These are phyloP conservation scores for Ceriagrion tenellum DNA, from an alignment of 2,888 invertebrate species.

Conservation along the genomic window DNA sequence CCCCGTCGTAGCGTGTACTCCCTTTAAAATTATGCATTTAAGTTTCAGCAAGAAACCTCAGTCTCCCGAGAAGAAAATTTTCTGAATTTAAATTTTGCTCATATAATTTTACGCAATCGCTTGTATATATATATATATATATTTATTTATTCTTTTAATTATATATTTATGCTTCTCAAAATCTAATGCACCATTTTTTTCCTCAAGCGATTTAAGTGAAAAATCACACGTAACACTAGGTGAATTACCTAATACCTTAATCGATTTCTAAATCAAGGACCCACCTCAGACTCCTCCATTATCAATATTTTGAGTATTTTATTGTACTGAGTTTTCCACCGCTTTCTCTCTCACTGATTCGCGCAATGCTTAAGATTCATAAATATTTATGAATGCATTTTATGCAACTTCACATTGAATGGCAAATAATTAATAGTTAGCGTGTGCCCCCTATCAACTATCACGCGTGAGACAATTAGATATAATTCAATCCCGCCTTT, in stretches of 20 bases:
- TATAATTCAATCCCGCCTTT: constrained; percentile 28
- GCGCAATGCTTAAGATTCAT: not conserved
- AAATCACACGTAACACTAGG: constrained; percentile 40
- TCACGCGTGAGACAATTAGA: not conserved
- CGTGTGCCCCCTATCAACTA: constrained; percentile 39
- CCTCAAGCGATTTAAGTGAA: constrained; percentile 45
- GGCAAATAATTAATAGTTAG: not conserved
- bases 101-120: not conserved
- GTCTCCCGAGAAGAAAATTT: constrained; percentile 36
- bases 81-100: not conserved
- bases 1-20: not conserved
- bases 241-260: constrained; percentile 32
- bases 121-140: constrained; percentile 46
- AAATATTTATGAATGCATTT: not conserved
- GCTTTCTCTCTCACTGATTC: not conserved
- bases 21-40: constrained; percentile 40
- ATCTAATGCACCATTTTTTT: constrained; percentile 62
- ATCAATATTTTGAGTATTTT: not conserved
- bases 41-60: constrained; percentile 39
- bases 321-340: constrained; percentile 4
- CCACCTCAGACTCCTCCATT: not conserved
- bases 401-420: not conserved
- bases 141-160: constrained; percentile 16
- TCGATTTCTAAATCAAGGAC: not conserved
- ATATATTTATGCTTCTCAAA: constrained; percentile 21